Percentiles rank a stretch among this genome's conserved stretches.
Conservation (phyloP, 2,113 vertebrate genomes). For the Uropsilus gracilis region DNA sequence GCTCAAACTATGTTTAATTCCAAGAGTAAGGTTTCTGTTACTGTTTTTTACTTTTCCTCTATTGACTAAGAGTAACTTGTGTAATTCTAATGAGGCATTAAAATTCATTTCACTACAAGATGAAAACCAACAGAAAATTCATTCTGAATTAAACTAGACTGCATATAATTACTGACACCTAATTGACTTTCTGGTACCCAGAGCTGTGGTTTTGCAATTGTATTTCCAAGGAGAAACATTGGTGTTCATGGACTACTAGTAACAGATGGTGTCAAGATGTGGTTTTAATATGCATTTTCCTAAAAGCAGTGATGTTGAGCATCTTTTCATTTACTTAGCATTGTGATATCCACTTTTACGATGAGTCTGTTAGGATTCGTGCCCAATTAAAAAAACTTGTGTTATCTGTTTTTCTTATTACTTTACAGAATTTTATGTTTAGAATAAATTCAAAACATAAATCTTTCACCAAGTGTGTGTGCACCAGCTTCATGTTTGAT, state of each 20-base stretch:
- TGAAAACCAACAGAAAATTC: background rate
- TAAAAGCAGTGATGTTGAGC: background rate
- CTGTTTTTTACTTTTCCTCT: background rate
- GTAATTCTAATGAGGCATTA: background rate
- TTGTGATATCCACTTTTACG: background rate
- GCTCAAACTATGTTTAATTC: background rate
- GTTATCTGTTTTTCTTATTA: background rate
- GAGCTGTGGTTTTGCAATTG: background rate
- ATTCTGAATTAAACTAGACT: conserved; percentile 12
- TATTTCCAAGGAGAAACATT: background rate
- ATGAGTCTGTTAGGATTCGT: background rate
- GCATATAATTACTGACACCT: background rate
- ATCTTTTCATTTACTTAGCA: background rate
- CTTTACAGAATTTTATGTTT: background rate
- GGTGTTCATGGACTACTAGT: background rate
- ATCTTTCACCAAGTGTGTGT: background rate
- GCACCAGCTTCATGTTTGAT: background rate
- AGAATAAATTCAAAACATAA: background rate
- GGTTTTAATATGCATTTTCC: background rate
- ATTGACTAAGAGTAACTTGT: background rate
- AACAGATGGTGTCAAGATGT: background rate
- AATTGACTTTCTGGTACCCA: background rate
- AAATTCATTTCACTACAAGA: background rate
- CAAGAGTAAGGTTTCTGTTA: background rate
- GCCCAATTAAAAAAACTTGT: background rate